Conservation (phyloP, 2,797 vertebrate genomes). For the Bryconaethiops microstoma region DNA sequence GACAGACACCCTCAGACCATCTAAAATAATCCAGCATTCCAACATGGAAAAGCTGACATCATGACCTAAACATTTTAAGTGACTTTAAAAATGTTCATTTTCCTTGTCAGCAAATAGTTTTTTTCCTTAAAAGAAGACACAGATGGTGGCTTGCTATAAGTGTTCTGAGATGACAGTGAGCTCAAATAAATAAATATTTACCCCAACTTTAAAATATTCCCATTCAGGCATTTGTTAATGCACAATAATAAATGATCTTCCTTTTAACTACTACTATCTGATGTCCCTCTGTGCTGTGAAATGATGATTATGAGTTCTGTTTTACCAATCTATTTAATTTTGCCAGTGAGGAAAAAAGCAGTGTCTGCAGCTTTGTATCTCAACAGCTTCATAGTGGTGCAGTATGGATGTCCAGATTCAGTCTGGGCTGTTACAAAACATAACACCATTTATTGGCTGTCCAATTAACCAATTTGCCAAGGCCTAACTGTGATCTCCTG, state of each 20-base stretch:
- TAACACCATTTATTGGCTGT: slow-evolving; percentile 28
- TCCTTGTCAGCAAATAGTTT: no score
- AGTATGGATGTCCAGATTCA: not conserved
- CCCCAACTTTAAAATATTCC: no score
- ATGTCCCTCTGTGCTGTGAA: no score
- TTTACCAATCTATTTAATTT: not conserved
- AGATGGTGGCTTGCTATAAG: no score
- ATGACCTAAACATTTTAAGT: no score
- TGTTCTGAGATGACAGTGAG: not conserved
- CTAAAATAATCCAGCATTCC: slow-evolving; percentile 44
- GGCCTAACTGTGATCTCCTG: slow-evolving; percentile 74
- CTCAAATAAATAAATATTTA: no score
- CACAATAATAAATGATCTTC: no score
- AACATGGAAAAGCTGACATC: slow-evolving; percentile 33
- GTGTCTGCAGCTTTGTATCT: not conserved
- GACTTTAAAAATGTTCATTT: no score
- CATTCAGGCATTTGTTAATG: no score
- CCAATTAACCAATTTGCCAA: slow-evolving; percentile 78
- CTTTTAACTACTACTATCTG: no score
- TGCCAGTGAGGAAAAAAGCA: not conserved
- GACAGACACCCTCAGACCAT: slow-evolving; percentile 45
- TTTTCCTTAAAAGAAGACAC: no score
- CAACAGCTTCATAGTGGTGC: not conserved
- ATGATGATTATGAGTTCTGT: no score
- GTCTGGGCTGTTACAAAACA: slow-evolving; percentile 14